phyloP scores from a whole-genome alignment of 53 echinoderm and acorn worm genomes.

The Hippasteria phrygiana region DNA sequence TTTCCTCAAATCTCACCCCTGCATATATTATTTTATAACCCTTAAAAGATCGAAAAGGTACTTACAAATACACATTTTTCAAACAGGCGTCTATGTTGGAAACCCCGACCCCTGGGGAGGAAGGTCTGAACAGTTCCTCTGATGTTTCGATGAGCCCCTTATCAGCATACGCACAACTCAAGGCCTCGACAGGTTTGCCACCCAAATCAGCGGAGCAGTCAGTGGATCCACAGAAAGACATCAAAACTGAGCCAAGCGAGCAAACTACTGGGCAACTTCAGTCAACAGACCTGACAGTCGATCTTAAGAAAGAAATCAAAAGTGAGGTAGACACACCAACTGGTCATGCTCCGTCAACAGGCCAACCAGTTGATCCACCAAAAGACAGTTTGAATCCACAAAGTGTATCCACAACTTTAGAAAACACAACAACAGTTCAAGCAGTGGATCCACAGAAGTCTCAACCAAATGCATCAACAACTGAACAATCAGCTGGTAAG shows the following conservation, averaged over 20 bases:
- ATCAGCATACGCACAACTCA: constrained; percentile 16
- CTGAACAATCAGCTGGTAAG: constrained; percentile 5
- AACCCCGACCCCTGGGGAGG: constrained; percentile 60
- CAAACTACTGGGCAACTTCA: neutral
- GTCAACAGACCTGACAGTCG: neutral
- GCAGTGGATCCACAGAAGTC: neutral
- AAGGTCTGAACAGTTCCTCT: constrained; percentile 25
- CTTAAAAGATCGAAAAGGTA: no score
- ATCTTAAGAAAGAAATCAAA: neutral
- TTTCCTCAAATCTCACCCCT: no score
- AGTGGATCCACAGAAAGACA: constrained; percentile 7
- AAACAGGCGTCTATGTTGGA: constrained; percentile 28
- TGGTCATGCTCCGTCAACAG: neutral
- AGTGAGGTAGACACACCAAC: neutral
- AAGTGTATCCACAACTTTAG: neutral
- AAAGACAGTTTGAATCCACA: constrained; percentile 8
- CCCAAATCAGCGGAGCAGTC: neutral
- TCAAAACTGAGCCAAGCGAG: neutral
- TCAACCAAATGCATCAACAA: neutral
- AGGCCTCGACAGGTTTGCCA: neutral
- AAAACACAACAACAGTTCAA: neutral
- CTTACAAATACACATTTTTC: no score
- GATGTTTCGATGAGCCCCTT: constrained; percentile 16
- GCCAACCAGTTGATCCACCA: constrained; percentile 26
- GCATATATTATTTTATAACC: no score